Percentiles rank a stretch among this genome's conserved stretches.
Evolutionary conservation across 1,140 invertebrate genomes (phyloP).

Genomic region (Asobara japonica): DNA sequence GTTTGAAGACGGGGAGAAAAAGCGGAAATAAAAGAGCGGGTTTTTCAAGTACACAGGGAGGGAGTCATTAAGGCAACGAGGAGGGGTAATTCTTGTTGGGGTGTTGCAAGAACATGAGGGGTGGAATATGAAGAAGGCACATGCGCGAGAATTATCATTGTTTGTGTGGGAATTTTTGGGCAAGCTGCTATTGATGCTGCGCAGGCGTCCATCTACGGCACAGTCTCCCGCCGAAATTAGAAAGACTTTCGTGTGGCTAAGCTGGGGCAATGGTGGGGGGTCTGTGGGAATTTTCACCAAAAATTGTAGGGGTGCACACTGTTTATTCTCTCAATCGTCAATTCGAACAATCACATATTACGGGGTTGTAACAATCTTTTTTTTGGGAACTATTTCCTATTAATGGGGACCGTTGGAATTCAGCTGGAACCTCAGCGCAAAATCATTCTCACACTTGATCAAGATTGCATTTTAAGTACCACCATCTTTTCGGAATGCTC

Average conservation of each 20-base stretch:
- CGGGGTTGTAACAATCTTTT: neutral
- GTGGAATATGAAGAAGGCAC: conserved; percentile 17
- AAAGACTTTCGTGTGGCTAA: neutral
- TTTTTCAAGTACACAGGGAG: conserved; percentile 3
- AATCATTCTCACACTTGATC: no score
- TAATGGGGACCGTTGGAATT: no score
- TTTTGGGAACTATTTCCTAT: neutral
- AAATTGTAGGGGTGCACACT: neutral
- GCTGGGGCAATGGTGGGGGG: neutral
- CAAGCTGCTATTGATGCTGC: conserved; percentile 22
- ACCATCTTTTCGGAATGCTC: no score
- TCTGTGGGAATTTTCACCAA: neutral
- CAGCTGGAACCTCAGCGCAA: no score
- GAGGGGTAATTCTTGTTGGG: conserved; percentile 21
- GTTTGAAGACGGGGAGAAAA: neutral
- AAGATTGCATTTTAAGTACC: no score
- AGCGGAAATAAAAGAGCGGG: conserved; percentile 18
- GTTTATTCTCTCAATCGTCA: neutral
- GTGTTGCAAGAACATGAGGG: conserved; percentile 36
- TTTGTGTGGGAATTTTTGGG: conserved; percentile 44
- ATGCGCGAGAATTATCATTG: conserved; percentile 22
- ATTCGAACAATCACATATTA: neutral
- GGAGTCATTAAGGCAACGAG: conserved; percentile 21
- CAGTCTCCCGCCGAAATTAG: conserved; percentile 25
- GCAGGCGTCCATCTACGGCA: conserved; percentile 30